These are phyloP conservation scores for Nomada ferruginata DNA, from an alignment of 2,888 invertebrate species.

Conservation along the genomic window DNA sequence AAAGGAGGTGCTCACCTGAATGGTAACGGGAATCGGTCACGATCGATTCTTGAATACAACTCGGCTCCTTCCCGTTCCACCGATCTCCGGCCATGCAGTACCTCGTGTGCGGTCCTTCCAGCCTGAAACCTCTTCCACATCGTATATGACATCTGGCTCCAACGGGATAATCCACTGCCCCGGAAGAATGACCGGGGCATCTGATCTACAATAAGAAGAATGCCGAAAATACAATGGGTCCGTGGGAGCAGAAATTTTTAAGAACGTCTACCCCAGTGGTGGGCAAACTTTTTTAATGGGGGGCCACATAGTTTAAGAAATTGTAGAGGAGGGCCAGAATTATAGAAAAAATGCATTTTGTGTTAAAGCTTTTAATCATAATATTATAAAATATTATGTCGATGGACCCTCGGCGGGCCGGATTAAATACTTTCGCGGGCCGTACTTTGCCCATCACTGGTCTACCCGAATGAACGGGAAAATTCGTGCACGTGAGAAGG, in stretches of 20 bases:
- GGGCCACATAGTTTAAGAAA: too few species aligned
- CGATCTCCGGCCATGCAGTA: slow-evolving; percentile 85
- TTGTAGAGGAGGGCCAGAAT: too few species aligned
- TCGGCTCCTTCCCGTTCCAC: slow-evolving; percentile 85
- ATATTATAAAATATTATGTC: too few species aligned
- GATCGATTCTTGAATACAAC: slow-evolving; percentile 85
- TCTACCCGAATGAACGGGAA: neutral
- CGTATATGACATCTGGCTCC: slow-evolving; percentile 85
- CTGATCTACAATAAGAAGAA: slow-evolving; percentile 72
- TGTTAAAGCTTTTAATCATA: too few species aligned
- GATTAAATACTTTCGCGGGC: too few species aligned
- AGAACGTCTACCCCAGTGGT: neutral
- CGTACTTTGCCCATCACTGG: too few species aligned
- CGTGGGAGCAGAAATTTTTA: slow-evolving; percentile 12
- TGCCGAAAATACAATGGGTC: slow-evolving; percentile 13
- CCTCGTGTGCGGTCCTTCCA: slow-evolving; percentile 85
- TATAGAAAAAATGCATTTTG: too few species aligned
- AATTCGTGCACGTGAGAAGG: neutral
- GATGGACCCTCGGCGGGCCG: too few species aligned
- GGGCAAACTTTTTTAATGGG: too few species aligned
- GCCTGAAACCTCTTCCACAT: slow-evolving; percentile 85
- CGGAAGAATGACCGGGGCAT: slow-evolving; percentile 80
- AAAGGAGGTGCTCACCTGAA: slow-evolving; percentile 51
- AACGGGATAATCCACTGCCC: slow-evolving; percentile 77
- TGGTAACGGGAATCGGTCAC: slow-evolving; percentile 61